Percentiles rank a stretch among this genome's conserved stretches.
These are phyloP conservation scores for Anthophora plumipes DNA, from an alignment of 2,888 invertebrate species.

Conservation along the genomic window DNA sequence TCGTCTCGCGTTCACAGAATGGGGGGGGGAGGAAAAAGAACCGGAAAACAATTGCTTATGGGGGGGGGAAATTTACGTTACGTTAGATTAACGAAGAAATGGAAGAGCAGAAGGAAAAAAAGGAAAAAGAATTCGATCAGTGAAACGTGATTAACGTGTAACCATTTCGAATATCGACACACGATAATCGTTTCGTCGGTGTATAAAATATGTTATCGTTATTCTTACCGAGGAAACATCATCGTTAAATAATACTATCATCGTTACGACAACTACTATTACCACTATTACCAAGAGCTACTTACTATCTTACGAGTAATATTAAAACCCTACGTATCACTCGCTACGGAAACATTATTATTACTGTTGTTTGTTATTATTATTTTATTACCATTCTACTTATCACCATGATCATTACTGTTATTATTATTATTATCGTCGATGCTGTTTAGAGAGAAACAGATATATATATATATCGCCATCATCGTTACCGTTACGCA, in stretches of 20 bases:
- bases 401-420: constrained; percentile 27
- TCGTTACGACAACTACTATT: constrained; percentile 54
- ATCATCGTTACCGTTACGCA: constrained; percentile 44
- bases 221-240: constrained; percentile 52
- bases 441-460: constrained; percentile 52
- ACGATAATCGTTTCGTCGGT: constrained; percentile 57
- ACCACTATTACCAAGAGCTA: constrained; percentile 54
- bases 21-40: too few species aligned
- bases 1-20: too few species aligned
- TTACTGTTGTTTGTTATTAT: constrained; percentile 58
- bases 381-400: constrained; percentile 21
- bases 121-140: neutral
- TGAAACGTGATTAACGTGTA: too few species aligned
- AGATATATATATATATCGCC: constrained; percentile 39
- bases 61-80: too few species aligned
- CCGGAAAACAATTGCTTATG: too few species aligned
- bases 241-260: constrained; percentile 53
- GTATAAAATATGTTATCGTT: constrained; percentile 48
- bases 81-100: neutral
- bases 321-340: constrained; percentile 51
- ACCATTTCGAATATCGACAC: constrained; percentile 38
- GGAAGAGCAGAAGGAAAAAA: too few species aligned
- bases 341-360: constrained; percentile 61
- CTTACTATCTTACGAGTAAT: constrained; percentile 39
- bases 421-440: constrained; percentile 37